Base-by-base conservation (phyloP, 2,113 vertebrate species). In the Tychaedon coryphoeus region DNA sequence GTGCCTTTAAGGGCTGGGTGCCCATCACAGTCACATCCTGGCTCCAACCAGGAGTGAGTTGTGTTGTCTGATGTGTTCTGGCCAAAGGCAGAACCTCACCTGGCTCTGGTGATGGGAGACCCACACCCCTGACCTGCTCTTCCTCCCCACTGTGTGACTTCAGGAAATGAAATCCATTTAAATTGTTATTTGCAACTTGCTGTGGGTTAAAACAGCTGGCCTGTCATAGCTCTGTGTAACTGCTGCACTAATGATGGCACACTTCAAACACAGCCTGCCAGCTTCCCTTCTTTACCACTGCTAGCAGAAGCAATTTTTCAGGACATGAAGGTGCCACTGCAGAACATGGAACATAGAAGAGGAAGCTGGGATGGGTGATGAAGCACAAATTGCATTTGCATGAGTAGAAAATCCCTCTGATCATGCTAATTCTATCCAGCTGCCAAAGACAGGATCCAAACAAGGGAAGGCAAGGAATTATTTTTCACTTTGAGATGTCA, bases 31-130 rank as follows among this genome's bases (percentile, higher is more conserved):
- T 22, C 9, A 3, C 42, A 31, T 48, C 42, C 56, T 48, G 53
- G 42, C 47, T 79, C 16, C 48, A 10, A 0, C 6, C 33, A 50
- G 36, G 16, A 8, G 5, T 0, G 0, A 33, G 40, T 26, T 15
- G 6, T 0, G 0, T 28, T 64, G 23, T 4, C 36, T 38, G 25
- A 47, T 19, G 38, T 23, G 26, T 34, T 28, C 50, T n/a, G 43
- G 25, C 6, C 53, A 33, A 89, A 75, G 34, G 25, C 57, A 5
- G 40, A 53, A 60, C 23, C 33, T 56, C 60, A 28, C 26, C 56
- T n/a, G 40, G 24, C 26, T 75, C n/a, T 19, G 34, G 22, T 42
- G 58, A 36, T 23, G 20, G 24, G 31, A 69, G 10, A 54, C 9
- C 6, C 42, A 71, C 6, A 48, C 12, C n/a, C 29, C 22, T 24